phyloP scores from a whole-genome alignment of 2,888 invertebrate species.

The Ophraella communa region DNA sequence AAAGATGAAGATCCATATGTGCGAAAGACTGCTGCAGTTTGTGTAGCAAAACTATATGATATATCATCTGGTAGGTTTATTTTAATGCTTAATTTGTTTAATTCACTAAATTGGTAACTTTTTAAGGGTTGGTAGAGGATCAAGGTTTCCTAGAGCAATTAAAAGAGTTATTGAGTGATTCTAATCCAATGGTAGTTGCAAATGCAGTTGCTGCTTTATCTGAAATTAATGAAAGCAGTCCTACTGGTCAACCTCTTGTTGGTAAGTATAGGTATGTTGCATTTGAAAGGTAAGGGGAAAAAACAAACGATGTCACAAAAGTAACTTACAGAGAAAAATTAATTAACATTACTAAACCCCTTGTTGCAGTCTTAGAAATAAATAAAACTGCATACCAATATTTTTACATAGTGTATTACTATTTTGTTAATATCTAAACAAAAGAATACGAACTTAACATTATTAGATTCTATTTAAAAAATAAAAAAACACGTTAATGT shows the following conservation, averaged over 20 bases:
- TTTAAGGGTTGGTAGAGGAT: constrained; percentile 65
- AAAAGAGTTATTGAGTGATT: constrained; percentile 96
- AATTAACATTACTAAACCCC: too few species aligned
- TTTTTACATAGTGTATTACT: too few species aligned
- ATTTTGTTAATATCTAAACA: too few species aligned
- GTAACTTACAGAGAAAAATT: too few species aligned
- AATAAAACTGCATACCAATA: too few species aligned
- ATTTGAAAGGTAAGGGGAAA: too few species aligned
- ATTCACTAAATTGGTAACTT: neutral
- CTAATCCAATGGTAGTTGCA: constrained; percentile 99
- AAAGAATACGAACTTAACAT: too few species aligned
- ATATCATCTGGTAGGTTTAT: constrained; percentile 72
- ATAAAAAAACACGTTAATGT: too few species aligned
- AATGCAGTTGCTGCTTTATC: constrained; percentile 98
- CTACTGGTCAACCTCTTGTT: constrained; percentile 91
- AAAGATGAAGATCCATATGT: constrained; percentile 98
- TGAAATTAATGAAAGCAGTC: constrained; percentile 97
- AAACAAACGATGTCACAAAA: too few species aligned
- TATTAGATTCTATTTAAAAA: too few species aligned
- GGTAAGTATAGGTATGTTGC: too few species aligned
- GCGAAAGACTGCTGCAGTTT: constrained; percentile 98
- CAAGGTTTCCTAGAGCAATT: constrained; percentile 97
- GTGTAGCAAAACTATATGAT: constrained; percentile 98
- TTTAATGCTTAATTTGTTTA: neutral
- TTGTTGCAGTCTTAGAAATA: too few species aligned